phyloP scores from a whole-genome alignment of 2,113 vertebrate species.

The Otolemur garnettii region DNA sequence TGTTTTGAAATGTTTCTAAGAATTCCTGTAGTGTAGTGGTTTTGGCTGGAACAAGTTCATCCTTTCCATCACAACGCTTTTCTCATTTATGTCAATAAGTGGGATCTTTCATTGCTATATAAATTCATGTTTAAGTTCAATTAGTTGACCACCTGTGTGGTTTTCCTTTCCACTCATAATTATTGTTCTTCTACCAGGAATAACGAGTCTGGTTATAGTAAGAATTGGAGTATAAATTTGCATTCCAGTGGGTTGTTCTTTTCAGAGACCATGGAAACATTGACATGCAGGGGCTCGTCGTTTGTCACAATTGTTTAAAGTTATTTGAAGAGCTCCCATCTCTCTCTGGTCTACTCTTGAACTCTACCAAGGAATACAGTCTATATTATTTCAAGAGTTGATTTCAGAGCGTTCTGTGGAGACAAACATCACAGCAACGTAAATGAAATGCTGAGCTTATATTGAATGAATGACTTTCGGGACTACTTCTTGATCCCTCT shows the following conservation, averaged over 20 bases:
- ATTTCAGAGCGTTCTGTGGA: neutral
- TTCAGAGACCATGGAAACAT: neutral
- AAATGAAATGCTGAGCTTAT: neutral
- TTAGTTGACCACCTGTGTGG: neutral
- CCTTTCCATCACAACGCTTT: neutral
- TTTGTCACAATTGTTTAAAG: neutral
- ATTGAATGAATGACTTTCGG: neutral
- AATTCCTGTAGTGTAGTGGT: neutral
- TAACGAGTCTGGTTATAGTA: neutral
- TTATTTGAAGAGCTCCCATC: neutral
- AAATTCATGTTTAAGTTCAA: neutral
- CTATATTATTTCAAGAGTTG: neutral
- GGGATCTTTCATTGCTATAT: neutral
- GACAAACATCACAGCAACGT: neutral
- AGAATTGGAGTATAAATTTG: neutral
- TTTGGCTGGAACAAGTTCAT: neutral
- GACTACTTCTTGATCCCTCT: neutral
- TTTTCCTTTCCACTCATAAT: neutral
- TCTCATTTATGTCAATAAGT: neutral
- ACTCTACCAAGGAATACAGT: neutral
- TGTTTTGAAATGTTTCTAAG: neutral
- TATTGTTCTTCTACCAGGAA: neutral
- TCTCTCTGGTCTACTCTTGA: neutral
- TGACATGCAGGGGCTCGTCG: neutral
- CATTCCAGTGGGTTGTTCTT: neutral